Base-by-base conservation (phyloP, 2,113 vertebrate genomes). In the Nycticebus coucang region DNA sequence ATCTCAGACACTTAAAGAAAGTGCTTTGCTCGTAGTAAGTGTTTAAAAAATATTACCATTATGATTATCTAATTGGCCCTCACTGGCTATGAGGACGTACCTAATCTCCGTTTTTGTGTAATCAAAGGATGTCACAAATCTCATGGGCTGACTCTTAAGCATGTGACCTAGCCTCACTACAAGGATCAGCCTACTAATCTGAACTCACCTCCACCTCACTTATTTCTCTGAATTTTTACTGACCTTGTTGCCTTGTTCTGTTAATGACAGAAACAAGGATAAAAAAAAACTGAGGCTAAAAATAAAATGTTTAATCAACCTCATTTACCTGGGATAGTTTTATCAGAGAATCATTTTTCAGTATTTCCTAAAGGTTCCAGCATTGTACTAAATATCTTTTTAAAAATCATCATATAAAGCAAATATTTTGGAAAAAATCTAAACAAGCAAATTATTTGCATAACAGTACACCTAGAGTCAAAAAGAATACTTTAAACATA, bases 301-400 rank as follows among this genome's bases (percentile, higher is more conserved):
- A 33, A 60, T 69, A 86, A 93, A 91, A 82, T 37, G 83, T 71
- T 79, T 85, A 87, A 89, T 86, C 11, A 87, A 88, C n/a, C 55
- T 62, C 59, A 11, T 87, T 72, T 60, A 79, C 41, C 68, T 89
- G 22, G 15, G 4, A 96, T 17, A 90, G 3, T 84, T 96, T 85
- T 90, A 87, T 26, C 77, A 83, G 9, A 89, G 53, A 95, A 90
- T 35, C 28, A 87, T 19, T 88, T 78, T 83, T 81, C 22, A 53
- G 17, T 59, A 94, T 19, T 81, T 75, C 12, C 64, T 37, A 53
- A 83, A 66, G 28, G 17, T 66, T 66, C 1, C 80, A 95, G 57
- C 24, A 84, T 77, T 85, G 24, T 94, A 84, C 13, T 30, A 66
- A 78, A 79, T 59, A 60, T 18, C 4, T 74, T 74, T 45, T 75